Conservation (phyloP, 2,888 invertebrate species). For the Malachius bipustulatus region DNA sequence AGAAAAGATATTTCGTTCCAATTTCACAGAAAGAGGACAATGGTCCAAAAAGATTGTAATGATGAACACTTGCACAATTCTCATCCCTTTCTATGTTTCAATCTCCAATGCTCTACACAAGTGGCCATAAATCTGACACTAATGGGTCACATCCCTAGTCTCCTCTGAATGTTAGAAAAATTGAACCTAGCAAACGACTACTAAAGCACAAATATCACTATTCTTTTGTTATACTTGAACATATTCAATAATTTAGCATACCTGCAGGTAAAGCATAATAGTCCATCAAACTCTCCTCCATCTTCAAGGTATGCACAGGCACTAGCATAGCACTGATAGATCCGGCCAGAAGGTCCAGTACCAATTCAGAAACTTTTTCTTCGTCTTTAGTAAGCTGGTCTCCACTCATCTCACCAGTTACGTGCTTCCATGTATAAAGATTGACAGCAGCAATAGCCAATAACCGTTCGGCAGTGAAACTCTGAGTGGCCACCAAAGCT, state of each 20-base stretch:
- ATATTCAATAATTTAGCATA: conserved; percentile 34
- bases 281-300: conserved; percentile 46
- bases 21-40: too few species aligned
- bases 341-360: conserved; percentile 51
- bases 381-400: conserved; percentile 46
- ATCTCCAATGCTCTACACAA: not conserved
- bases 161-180: too few species aligned
- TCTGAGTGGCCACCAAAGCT: conserved; percentile 65
- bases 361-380: conserved; percentile 44
- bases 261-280: conserved; percentile 59
- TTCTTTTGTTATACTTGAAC: too few species aligned
- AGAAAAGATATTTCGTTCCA: too few species aligned
- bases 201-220: too few species aligned
- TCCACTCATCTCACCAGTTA: conserved; percentile 38
- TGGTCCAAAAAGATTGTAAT: too few species aligned
- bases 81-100: too few species aligned
- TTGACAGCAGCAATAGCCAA: conserved; percentile 67
- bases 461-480: conserved; percentile 61
- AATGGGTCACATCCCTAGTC: too few species aligned
- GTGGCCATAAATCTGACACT: not conserved
- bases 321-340: conserved; percentile 55
- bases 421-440: conserved; percentile 57
- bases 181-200: too few species aligned
- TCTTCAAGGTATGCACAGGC: conserved; percentile 57
- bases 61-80: too few species aligned